Evolutionary conservation across 1,140 invertebrate genomes (phyloP), one percentile per base, ranked within the genome.

Genomic region (Bombyx mandarina): DNA sequence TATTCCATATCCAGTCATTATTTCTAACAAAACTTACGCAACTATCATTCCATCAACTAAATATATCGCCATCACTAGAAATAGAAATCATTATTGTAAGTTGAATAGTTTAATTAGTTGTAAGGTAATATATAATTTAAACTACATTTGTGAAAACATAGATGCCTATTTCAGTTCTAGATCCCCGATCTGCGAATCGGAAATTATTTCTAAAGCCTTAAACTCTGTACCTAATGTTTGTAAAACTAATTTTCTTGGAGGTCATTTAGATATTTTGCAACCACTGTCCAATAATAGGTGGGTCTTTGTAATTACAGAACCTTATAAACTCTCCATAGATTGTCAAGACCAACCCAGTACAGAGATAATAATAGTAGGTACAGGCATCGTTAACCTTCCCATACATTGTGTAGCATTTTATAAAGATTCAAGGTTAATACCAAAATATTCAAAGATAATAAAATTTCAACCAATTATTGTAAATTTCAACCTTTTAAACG

Each of bases 381-480:
- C 52, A 6, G 52, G 52, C 9, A 54, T 50, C n/a, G 2, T 60
- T 6, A 48, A 53, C 7, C 26, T 60, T 44, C 52, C 58, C 9
- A 50, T 43, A 18, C 22, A 54, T 22, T 60, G 58, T 54, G 55
- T 43, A 42, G 58, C 26, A 9, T 60, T 22, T 50, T 50, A 47
- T 50, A 60, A 60, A 54, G 52, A 43, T 42, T 48, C 46, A 52
- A 57, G 49, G 49, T 52, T 57, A 51, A 51, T 57, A 57, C 26
- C 56, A 12, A 51, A 51, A 57, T 52, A 10, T 52, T 44, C 8
- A 52, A 52, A 45, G 22, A 45, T 44, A 50, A 54, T 60, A 9
- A 54, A 49, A 45, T 12, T 48, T 12, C 44, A 60, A 43, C 58
- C 51, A 42, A 60, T 54, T 43, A 2, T 50, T 18, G 49, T 45